Percentiles rank a stretch among this genome's conserved stretches.
These are phyloP conservation scores for Anoplopoma fimbria DNA, from an alignment of 2,113 vertebrate genomes.

Conservation along the genomic window DNA sequence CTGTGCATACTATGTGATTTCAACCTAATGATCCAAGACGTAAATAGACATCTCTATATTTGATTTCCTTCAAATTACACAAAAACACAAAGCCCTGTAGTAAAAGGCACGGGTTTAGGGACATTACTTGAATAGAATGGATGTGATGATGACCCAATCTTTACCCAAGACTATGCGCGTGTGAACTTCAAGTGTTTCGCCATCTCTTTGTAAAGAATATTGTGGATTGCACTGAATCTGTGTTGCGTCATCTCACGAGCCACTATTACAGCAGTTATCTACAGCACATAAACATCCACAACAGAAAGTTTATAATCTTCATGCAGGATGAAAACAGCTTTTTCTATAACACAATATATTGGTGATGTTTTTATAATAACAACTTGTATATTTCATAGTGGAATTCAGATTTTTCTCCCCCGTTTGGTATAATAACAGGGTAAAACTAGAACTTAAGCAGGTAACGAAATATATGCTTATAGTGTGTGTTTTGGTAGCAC, in stretches of 20 bases:
- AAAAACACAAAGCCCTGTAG: not conserved
- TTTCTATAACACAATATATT: not conserved
- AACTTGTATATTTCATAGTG: not conserved
- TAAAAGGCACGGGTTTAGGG: not conserved
- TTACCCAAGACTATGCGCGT: not conserved
- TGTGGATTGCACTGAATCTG: not conserved
- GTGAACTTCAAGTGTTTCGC: constrained; percentile 29
- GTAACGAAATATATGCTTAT: not conserved
- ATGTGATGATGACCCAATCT: constrained; percentile 26
- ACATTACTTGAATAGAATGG: constrained; percentile 22
- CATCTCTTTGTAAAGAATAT: not conserved
- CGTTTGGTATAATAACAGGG: not conserved
- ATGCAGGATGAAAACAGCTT: not conserved
- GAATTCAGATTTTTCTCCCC: not conserved
- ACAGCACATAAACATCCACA: not conserved
- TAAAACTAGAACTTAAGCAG: not conserved
- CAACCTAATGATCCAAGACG: constrained; percentile 14
- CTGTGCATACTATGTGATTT: constrained; percentile 3
- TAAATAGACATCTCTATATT: constrained; percentile 11
- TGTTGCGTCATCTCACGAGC: constrained; percentile 13
- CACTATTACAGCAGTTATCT: constrained; percentile 15
- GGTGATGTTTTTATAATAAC: too few species aligned
- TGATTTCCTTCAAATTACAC: constrained; percentile 3
- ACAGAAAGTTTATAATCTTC: not conserved
- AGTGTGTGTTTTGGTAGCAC: not conserved